Conservation (phyloP, 2,888 invertebrate species). For the Fragum whitleyi region DNA sequence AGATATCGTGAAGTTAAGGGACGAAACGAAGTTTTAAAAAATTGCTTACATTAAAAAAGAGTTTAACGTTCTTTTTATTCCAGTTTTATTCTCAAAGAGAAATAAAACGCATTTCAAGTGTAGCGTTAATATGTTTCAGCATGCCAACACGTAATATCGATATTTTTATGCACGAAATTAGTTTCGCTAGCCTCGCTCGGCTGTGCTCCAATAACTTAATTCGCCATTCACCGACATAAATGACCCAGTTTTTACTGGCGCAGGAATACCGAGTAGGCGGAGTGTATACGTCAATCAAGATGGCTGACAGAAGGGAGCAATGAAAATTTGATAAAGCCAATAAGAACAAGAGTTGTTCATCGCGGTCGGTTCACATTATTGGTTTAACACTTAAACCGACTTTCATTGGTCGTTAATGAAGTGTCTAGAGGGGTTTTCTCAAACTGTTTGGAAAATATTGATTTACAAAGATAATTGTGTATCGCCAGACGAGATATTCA, state of each 20-base stretch:
- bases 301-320: slow-evolving; percentile 23
- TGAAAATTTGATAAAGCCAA: neutral
- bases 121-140: neutral
- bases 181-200: neutral
- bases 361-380: neutral
- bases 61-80: neutral
- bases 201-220: slow-evolving; percentile 19
- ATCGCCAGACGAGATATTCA: neutral
- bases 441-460: neutral
- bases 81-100: neutral
- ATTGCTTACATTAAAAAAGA: neutral
- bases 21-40: too few relatives aligned
- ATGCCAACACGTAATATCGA: neutral
- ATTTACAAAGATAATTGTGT: neutral
- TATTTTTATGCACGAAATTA: slow-evolving; percentile 5
- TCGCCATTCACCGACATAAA: slow-evolving; percentile 7
- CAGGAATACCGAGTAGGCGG: slow-evolving; percentile 48
- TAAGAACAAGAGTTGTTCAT: neutral
- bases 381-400: neutral
- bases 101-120: neutral
- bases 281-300: slow-evolving; percentile 41
- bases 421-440: neutral
- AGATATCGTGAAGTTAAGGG: too few relatives aligned
- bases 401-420: slow-evolving; percentile 13
- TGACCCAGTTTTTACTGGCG: slow-evolving; percentile 49